Evolutionary conservation across 2,888 invertebrate species (phyloP).

Genomic region (Chloromyia formosa): DNA sequence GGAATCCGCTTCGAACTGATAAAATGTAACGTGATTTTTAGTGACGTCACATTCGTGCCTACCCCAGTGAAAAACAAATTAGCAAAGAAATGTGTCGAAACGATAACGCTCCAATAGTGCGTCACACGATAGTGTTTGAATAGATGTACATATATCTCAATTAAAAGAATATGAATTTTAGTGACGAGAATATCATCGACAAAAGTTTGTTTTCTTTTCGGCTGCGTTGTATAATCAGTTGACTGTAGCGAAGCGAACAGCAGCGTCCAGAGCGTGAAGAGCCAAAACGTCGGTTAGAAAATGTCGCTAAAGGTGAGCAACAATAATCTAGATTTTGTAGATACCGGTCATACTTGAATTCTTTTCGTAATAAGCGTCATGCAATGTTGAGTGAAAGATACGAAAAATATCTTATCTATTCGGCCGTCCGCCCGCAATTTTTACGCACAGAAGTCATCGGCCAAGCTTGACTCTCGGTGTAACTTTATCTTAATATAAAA

Average conservation of each 20-base stretch:
- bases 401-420: background rate
- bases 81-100: background rate
- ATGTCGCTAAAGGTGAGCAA: conserved; percentile 38
- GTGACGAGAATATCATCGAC: background rate
- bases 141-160: conserved; percentile 12
- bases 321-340: background rate
- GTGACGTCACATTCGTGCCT: conserved; percentile 10
- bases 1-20: background rate
- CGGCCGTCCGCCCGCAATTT: background rate
- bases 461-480: background rate
- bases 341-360: background rate
- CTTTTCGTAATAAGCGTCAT: background rate
- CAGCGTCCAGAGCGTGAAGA: background rate
- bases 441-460: background rate
- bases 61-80: background rate
- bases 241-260: background rate
- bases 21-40: conserved; percentile 4
- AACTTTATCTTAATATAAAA: conserved; percentile 26
- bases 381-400: background rate
- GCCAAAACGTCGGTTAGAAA: background rate
- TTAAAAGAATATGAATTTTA: conserved; percentile 15
- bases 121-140: background rate
- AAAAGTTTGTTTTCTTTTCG: background rate
- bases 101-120: background rate
- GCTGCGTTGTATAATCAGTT: conserved; percentile 21